Evolutionary conservation across 2,797 vertebrate species (phyloP), one percentile per base, ranked within the genome.

Genomic region (Pelobates cultripes): DNA sequence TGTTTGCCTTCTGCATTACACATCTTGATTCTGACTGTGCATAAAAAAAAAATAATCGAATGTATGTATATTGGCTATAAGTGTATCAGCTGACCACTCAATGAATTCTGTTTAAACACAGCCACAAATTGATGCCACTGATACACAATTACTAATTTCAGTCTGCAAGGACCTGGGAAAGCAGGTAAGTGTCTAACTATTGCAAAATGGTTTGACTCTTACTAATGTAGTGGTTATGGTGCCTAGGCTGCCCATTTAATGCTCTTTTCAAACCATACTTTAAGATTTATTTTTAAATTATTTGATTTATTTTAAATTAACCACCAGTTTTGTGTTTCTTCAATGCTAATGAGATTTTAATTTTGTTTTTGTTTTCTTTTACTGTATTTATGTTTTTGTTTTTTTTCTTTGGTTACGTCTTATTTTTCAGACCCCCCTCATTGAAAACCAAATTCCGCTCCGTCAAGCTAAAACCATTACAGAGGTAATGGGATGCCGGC

Each of bases 361-460:
- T 90, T 64, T 64, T 64, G n/a, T 57, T 64, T 51, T 28, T 64
- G 61, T 64, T 6, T 10, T 28, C 28, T 64, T 64, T 64, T 64
- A 64, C 3, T 90, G 84, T 81, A 44, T 83, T 86, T 87, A 87
- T 84, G 83, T 87, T 77, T 77, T 89, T 83, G 79, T 87, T 90
- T 88, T 90, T 90, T 45, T 86, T 85, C 89, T 93, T 91, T 28
- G 77, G 87, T 92, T 95, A 60, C 70, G 82, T 95, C 96, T 96
- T 95, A 93, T 96, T 97, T 97, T 97, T 91, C 96, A 98, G 96
- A 96, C 94, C 89, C 93, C 94, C 89, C 94, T 96, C 90, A 94
- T 90, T 95, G 94, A 97, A 92, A 95, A 92, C 91, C 93, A 94
- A 87, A 92, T 93, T 89, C 92, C 95, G 94, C 89, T 93, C 86